These are phyloP conservation scores for Crotalus adamanteus DNA, from an alignment of 2,797 vertebrate genomes.

Conservation along the genomic window DNA sequence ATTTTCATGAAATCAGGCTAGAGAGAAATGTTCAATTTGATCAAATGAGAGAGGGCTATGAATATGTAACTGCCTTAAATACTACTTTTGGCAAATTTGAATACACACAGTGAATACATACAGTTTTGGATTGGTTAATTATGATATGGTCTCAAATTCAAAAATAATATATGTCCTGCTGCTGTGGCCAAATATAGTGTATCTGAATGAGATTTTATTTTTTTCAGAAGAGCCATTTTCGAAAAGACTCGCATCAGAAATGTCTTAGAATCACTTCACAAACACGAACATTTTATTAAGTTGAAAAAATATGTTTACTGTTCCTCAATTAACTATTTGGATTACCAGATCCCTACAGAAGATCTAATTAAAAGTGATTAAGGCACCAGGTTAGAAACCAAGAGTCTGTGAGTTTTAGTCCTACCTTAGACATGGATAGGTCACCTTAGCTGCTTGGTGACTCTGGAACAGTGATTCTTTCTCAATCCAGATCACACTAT, in stretches of 20 bases:
- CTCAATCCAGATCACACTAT: background rate
- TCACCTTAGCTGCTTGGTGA: background rate
- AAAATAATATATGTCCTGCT: background rate
- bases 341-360: background rate
- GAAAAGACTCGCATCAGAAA: background rate
- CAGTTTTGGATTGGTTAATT: background rate
- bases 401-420: background rate
- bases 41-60: background rate
- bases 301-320: background rate
- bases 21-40: too few species aligned
- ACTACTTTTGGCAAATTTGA: background rate
- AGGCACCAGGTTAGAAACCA: background rate
- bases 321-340: background rate
- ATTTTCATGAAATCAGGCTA: too few species aligned
- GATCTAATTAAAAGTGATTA: background rate
- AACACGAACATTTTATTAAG: background rate
- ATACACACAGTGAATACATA: background rate
- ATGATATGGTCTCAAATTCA: background rate
- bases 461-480: background rate
- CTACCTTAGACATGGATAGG: background rate
- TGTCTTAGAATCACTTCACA: background rate
- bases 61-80: background rate
- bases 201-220: background rate
- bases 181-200: background rate
- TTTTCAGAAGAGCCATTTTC: background rate